These are phyloP conservation scores for Odocoileus virginianus DNA, from an alignment of 2,113 vertebrate species.

Conservation along the genomic window DNA sequence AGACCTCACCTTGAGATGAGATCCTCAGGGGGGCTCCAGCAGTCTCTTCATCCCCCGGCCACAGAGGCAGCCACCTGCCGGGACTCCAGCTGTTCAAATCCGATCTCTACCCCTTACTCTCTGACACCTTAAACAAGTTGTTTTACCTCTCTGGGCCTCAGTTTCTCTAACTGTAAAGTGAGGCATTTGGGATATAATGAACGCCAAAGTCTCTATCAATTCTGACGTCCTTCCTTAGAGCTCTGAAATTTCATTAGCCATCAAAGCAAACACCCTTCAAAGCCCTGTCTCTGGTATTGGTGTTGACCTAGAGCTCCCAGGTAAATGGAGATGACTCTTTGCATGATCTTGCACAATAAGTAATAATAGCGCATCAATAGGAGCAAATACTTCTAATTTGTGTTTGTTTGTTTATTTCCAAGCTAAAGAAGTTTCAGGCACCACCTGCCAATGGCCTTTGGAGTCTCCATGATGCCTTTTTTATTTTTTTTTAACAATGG, in stretches of 20 bases:
- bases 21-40: not conserved
- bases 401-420: conserved; percentile 67
- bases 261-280: not conserved
- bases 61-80: not conserved
- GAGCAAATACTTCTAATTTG: conserved; percentile 42
- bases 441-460: not conserved
- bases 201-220: not conserved
- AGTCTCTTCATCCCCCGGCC: not conserved
- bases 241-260: not conserved
- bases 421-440: not conserved
- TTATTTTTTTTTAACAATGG: not conserved
- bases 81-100: not conserved
- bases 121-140: not conserved
- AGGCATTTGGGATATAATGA: not conserved
- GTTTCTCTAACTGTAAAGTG: not conserved
- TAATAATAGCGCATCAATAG: conserved; percentile 3
- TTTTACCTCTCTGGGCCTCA: not conserved
- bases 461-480: not conserved
- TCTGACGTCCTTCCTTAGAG: not conserved
- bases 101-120: not conserved
- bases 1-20: conserved; percentile 48
- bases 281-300: not conserved
- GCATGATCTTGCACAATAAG: conserved; percentile 35
- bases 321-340: conserved; percentile 28
- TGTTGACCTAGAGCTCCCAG: not conserved